Base-by-base conservation (phyloP, 1,140 invertebrate species). In the Leptoteleia sp. region DNA sequence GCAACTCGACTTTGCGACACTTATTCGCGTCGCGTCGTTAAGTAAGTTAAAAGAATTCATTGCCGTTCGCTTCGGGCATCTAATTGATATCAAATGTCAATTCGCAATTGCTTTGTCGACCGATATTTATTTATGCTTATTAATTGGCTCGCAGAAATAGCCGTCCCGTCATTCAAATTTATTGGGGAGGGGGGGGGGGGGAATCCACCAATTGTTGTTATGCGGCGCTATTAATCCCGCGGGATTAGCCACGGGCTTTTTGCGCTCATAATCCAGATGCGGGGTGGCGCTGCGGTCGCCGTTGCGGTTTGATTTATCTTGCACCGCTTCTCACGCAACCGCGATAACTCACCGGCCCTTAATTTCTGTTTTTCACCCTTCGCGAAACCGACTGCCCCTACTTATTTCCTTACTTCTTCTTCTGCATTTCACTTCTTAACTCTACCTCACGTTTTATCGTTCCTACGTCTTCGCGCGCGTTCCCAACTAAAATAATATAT, bases 221-320 rank as follows among this genome's bases (percentile, higher is more conserved):
- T 5, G 31, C 11, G n/a, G 33, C 17, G 22, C 79, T 73, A 77
- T 80, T 73, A 80, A 80, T 80, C 64, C 42, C 70, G 42, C 33
- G 22, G 59, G 48, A 76, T 75, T 80, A 67, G 72, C 72, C 42
- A 50, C 40, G 65, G 55, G 45, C 31, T 77, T 80, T 80, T 80
- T 80, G 67, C 45, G 47, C 40, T 70, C 68, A 67, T 73, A 76
- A 77, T 73, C 45, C 55, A 61, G 52, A 77, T 37, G 47, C 45
- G 29, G 68, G 65, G 73, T 76, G 73, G 79, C 79, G 73, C 79
- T 77, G 79, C 62, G 73, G 79, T 76, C 70, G 54, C 43, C 37
- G 70, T 70, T 86, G 86, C 75, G 85, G 86, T 87, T 87, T 87
- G 86, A 87, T 87, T 87, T 87, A 87, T 87, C 84, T 87, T 77